Evolutionary conservation across 2,113 vertebrate species (phyloP), one percentile per base, ranked within the genome.

Genomic region (Serinus canaria): DNA sequence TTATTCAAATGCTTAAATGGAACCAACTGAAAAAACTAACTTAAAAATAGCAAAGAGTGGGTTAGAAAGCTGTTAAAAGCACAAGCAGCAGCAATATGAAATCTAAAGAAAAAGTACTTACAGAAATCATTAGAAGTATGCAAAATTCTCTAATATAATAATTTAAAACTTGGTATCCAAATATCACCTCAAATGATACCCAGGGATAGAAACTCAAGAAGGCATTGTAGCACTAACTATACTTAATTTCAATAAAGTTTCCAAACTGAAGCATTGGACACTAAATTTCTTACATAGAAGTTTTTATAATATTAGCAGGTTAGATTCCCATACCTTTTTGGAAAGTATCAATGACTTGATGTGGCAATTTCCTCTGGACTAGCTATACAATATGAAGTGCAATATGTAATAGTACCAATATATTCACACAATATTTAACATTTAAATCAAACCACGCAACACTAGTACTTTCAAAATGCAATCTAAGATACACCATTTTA

Each of bases 31-130:
- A 94, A 89, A 75, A 62, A 31, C 43, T 50, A 58, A 62, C 11
- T 64, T 60, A 44, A 28, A 28, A 80, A 80, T 6, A 85, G 90
- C 82, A 91, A 94, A 92, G 27, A 41, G 91, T 89, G 93, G 56
- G 92, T 94, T 95, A 96, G 92, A 90, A 96, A 96, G 94, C 87
- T 88, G 90, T 95, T 96, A 95, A 80, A 90, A 88, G 78, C 68
- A 90, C 31, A 93, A 69, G 87, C 78, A 93, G 72, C 67, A 92
- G 68, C 64, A 92, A 73, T 70, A 88, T 4, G 62, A 92, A 85
- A 72, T 43, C 33, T 87, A 46, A 47, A 81, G 74, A 79, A 83
- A 82, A 91, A 56, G 35, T 27, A 85, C 28, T 69, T 80, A 68
- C 41, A 49, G 49, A 68, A 83, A 66, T 41, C 24, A 24, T 85